These are phyloP conservation scores for Tenthredo amoena DNA, from an alignment of 2,888 invertebrate species.

Conservation along the genomic window DNA sequence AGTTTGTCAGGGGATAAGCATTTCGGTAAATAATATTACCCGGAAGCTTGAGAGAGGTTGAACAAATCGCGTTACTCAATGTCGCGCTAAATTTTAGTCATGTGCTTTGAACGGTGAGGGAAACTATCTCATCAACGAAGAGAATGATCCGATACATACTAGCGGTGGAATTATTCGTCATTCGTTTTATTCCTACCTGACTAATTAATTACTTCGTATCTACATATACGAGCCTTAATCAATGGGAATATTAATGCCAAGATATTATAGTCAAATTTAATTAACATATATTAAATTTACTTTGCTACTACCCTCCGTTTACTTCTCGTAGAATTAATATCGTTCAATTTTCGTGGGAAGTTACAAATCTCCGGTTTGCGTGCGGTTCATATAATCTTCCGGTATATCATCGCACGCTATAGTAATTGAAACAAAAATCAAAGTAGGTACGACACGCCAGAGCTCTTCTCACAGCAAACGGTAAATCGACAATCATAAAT, in stretches of 20 bases:
- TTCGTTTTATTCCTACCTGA: neutral
- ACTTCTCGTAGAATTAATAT: neutral
- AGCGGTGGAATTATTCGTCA: neutral
- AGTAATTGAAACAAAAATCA: slow-evolving; percentile 42
- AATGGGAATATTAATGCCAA: neutral
- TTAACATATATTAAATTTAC: neutral
- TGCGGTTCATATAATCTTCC: slow-evolving; percentile 6
- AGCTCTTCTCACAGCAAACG: neutral
- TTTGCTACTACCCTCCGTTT: neutral
- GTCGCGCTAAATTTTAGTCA: neutral
- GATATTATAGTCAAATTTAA: neutral
- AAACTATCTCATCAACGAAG: slow-evolving; percentile 13
- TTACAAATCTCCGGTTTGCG: slow-evolving; percentile 41
- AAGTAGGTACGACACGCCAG: slow-evolving; percentile 33
- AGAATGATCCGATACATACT: neutral
- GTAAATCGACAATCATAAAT: slow-evolving; percentile 30
- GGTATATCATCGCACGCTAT: neutral
- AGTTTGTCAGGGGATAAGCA: slow-evolving; percentile 39
- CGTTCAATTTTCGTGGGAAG: slow-evolving; percentile 21
- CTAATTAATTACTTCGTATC: neutral
- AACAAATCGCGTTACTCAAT: slow-evolving; percentile 34
- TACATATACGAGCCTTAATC: neutral
- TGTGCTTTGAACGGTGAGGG: neutral
- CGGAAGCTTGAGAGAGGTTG: slow-evolving; percentile 34
- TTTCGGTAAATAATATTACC: slow-evolving; percentile 44